Base-by-base conservation (phyloP, 2,888 invertebrate species). In the Amiota mariae region DNA sequence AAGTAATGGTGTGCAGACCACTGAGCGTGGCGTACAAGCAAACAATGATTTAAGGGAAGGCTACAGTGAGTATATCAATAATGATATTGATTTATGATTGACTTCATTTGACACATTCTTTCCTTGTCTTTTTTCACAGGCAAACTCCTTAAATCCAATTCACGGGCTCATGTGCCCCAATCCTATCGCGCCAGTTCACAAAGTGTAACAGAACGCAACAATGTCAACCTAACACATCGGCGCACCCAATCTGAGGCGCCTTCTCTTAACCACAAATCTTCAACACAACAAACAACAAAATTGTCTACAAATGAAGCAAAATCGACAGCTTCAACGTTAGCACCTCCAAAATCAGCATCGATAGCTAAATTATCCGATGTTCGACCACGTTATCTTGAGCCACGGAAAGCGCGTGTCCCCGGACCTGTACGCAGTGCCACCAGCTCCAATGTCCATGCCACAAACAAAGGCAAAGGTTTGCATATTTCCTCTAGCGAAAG, bases 401-500 rank as follows among this genome's bases (percentile, higher is more conserved):
- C 67, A 13, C 66, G 71, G 9, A 72, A 71, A 8, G 47, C 51
- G 24, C 72, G 71, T 59, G 72, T 75, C 1, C 67, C 72, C 1
- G 88, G 86, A 0, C 88, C 89, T 2, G 79, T 87, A 3, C 87
- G 89, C 3, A 89, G 88, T 74, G 88, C 88, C 70, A 89, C 89
- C 11, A 89, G 88, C 71, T 87, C 88, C 0, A 88, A 86, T 70
- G 88, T 89, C 77, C 88, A 89, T 8, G 84, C 85, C 0, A 81
- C 78, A 46, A 82, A 81, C 51, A 68, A 82, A n/a, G 81, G 81
- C 24, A 86, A 85, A 49, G 86, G 85, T 71, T 81, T 86, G 72
- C 89, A 89, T 73, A 88, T 90, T 73, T 90, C 90, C 13, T 90
- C 90, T 66, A 90, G 90, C 78, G 90, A 90, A 70, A 90, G 90